A percentile compares a stretch with the other conserved stretches of the same genome.
Evolutionary conservation across 2,888 invertebrate species (phyloP).

Genomic region (Gymnoscelis rufifasciata): DNA sequence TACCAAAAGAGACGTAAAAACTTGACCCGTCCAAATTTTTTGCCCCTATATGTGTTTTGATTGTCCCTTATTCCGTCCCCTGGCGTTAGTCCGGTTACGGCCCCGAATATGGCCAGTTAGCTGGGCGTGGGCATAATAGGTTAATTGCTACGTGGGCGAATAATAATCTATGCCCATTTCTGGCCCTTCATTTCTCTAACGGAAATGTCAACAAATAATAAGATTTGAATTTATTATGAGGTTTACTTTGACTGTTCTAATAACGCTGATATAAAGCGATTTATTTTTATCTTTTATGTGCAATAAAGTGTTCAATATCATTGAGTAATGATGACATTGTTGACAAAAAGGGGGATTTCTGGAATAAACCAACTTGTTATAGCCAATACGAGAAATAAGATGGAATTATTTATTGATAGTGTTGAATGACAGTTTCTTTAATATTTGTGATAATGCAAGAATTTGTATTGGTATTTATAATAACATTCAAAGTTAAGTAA

Average conservation of each 20-base stretch:
- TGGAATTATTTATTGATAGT: no score
- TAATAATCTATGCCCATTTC: constrained; percentile 18
- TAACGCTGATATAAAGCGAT: neutral
- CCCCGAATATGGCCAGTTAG: constrained; percentile 25
- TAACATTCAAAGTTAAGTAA: no score
- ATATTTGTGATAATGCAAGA: no score
- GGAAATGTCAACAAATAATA: constrained; percentile 28
- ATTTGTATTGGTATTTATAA: no score
- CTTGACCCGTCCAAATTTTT: neutral
- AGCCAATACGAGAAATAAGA: no score
- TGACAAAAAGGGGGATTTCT: no score
- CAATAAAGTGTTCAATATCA: neutral
- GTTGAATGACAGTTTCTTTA: no score
- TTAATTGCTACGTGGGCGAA: constrained; percentile 30
- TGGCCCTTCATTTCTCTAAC: constrained; percentile 26
- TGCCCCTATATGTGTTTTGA: neutral
- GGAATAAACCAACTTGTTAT: no score
- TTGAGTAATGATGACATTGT: no score
- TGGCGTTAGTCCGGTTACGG: constrained; percentile 24
- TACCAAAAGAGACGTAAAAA: no score
- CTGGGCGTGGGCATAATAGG: constrained; percentile 31
- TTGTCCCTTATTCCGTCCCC: constrained; percentile 9
- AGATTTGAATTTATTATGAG: constrained; percentile 15
- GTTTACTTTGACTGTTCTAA: neutral
- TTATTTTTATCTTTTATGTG: neutral